Evolutionary conservation across 2,113 vertebrate genomes (phyloP), one percentile per base, ranked within the genome.

Genomic region (Lathamus discolor): DNA sequence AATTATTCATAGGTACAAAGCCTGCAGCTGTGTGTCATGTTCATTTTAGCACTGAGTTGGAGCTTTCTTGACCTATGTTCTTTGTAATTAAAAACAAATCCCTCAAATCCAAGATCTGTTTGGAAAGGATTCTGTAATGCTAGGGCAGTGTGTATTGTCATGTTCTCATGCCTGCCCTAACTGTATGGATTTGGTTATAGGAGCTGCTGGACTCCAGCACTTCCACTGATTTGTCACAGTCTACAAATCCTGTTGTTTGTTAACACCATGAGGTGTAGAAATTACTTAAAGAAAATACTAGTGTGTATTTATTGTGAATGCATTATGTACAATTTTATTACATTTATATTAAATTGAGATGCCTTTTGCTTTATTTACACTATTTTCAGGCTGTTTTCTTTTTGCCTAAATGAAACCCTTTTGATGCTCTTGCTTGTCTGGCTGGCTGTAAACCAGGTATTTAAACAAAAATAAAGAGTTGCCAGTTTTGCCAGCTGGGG

Each of bases 401-500:
- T 96, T 97, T 78, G 96, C 87, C 92, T 97, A 84, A 98, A 97
- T 95, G 92, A 97, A 97, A 96, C 92, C 61, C 54, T 96, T 97
- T 97, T 97, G 86, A 97, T 97, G 93, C 91, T 96, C 90, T 97
- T 97, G 93, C 97, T 97, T 97, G 93, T 97, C 93, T 97, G 95
- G 95, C 96, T 98, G 98, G 98, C 98, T 95, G 91, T 92, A 97
- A 97, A 98, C 97, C 98, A 98, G 97, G 96, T 98, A 98, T 98
- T 98, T 98, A 98, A 98, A 97, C 97, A 98, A 96, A 98, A 98
- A 97, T 98, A 98, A 98, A 97, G 97, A 97, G 95, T 97, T 98
- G 98, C 97, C 98, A 98, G 98, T 97, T 98, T 97, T 98, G 97
- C 97, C 98, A 98, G 98, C 98, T 98, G 98, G 98, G 98, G 96